Evolutionary conservation across 2,797 vertebrate species (phyloP).

Genomic region (Epinephelus coioides): DNA sequence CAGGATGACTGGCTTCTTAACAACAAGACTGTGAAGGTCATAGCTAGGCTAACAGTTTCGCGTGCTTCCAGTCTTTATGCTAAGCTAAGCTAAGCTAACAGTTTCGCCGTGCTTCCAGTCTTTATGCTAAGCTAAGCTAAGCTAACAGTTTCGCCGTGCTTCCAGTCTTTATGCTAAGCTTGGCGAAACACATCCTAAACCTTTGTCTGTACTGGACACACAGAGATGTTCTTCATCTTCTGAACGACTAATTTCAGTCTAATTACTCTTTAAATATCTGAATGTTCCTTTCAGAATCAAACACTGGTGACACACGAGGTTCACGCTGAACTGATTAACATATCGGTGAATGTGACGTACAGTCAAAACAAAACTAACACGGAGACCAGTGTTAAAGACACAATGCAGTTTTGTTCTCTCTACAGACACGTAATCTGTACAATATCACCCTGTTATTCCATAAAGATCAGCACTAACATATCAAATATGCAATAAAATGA

Average conservation of each 20-base stretch:
- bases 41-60: too few relatives aligned
- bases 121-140: too few relatives aligned
- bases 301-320: slow-evolving; percentile 9
- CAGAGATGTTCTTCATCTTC: not conserved
- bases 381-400: slow-evolving; percentile 29
- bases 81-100: too few relatives aligned
- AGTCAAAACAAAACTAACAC: slow-evolving; percentile 20
- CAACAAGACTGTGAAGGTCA: not conserved
- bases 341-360: slow-evolving; percentile 1
- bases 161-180: slow-evolving; percentile 30
- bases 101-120: too few relatives aligned
- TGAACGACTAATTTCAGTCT: not conserved
- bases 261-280: slow-evolving; percentile 1
- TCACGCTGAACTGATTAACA: not conserved
- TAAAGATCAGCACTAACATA: slow-evolving; percentile 25
- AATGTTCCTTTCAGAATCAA: slow-evolving; percentile 20
- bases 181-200: not conserved
- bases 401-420: slow-evolving; percentile 19
- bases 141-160: not conserved
- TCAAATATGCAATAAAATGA: slow-evolving; percentile 25
- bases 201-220: not conserved
- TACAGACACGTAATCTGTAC: slow-evolving; percentile 40
- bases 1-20: not conserved
- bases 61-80: too few relatives aligned
- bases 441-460: slow-evolving; percentile 64